Evolutionary conservation across 2,113 vertebrate genomes (phyloP).

Genomic region (Dolichotis patagonum): DNA sequence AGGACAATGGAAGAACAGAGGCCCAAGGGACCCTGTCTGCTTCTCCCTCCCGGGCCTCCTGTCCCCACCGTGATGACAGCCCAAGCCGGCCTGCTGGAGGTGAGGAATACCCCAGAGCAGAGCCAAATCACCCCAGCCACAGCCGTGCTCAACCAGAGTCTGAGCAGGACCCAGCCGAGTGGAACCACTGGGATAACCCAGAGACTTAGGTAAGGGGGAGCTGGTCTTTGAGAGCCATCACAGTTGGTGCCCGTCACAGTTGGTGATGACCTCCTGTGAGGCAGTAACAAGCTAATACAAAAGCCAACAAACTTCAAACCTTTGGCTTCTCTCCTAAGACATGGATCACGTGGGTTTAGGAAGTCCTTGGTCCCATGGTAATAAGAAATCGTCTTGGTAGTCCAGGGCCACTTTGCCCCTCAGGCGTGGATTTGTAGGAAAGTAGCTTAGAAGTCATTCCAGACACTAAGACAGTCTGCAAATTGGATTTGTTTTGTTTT

Average conservation of each 20-base stretch:
- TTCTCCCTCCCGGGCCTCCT: background rate
- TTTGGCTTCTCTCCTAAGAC: background rate
- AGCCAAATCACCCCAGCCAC: background rate
- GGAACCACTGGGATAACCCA: background rate
- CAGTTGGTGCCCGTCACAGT: too few relatives aligned
- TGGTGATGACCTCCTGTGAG: background rate
- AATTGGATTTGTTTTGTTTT: background rate
- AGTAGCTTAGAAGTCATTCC: background rate
- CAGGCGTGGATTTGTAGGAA: background rate
- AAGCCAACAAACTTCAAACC: background rate
- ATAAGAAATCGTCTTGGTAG: too few relatives aligned
- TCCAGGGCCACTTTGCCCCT: background rate
- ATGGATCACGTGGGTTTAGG: background rate
- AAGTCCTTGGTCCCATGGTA: background rate
- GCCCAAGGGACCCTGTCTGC: rapidly evolving
- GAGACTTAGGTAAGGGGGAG: background rate
- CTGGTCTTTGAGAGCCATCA: background rate
- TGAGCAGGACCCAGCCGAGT: rapidly evolving
- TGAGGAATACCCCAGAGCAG: rapidly evolving
- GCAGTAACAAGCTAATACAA: background rate
- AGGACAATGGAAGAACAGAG: rapidly evolving
- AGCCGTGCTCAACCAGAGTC: background rate
- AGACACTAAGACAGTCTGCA: background rate
- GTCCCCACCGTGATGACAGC: background rate
- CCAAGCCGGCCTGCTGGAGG: background rate